Evolutionary conservation across 2,113 vertebrate species (phyloP), one percentile per base, ranked within the genome.

Genomic region (Microcebus murinus): DNA sequence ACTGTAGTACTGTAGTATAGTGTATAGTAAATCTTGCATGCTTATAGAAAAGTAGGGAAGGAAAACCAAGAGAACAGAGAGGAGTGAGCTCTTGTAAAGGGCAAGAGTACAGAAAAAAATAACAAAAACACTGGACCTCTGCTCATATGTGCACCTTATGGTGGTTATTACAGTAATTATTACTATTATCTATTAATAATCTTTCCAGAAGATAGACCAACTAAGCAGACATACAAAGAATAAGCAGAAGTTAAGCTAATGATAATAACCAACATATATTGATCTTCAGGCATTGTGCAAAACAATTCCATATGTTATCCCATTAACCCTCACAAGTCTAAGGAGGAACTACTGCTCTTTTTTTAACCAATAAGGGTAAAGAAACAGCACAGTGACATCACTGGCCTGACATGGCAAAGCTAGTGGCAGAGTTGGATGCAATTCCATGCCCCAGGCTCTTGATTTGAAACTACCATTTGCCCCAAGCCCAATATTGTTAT

Each of bases 131-230:
- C 6, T 76, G 42, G 7, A 25, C 14, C 14, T 65, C 31, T 73
- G 10, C 31, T 50, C 4, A 27, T 57, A 31, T 3, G 31, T 34
- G 57, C 25, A 48, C 9, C 25, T 15, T 10, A 74, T 21, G 3
- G 42, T 88, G 17, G 25, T 85, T 83, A 77, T 29, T 73, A 59
- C 23, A 86, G 67, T 48, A 68, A 42, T 65, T 29, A 94, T 73
- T 31, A 45, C 39, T 77, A 88, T 90, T 61, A 21, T 96, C 68
- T 87, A 63, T 80, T 50, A 70, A 73, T 39, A 87, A 74, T 91
- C 29, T 92, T 92, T 89, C 29, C 39, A 55, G 87, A 79, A 97
- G 42, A 57, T 90, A 11, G 34, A 90, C 29, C 29, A 92, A 88
- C 77, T 23, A 93, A 76, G 9, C 21, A 39, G 42, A 85, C 7